Evolutionary conservation across 2,888 invertebrate genomes (phyloP), one percentile per base, ranked within the genome.

Genomic region (Adela reaumurella): DNA sequence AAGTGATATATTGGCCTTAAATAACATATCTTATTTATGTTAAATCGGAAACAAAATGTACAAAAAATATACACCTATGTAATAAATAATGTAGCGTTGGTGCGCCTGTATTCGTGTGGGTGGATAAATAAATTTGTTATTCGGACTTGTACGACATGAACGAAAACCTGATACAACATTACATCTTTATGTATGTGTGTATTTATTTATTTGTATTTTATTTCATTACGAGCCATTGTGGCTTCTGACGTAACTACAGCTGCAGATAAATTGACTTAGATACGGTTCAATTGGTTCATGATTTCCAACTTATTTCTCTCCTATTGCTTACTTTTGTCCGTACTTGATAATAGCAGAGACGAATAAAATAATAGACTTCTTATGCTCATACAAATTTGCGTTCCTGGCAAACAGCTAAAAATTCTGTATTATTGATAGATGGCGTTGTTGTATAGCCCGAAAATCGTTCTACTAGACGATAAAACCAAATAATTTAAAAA

Each of bases 1-100:
- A 74, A 68, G 78, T 78, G 77, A 78, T 74, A 76, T 78, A 78
- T 74, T 72, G 68, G 67, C 72, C 73, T 74, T 74, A 77, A 78
- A 77, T 77, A 79, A 78, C 78, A 78, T 78, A 77, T 80, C 79
- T 80, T 79, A 80, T 80, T 80, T 78, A 79, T 78, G 78, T 77
- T 74, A 77, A 74, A 77, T 78, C 71, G 67, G 69, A 73, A 76
- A 76, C 70, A 74, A 77, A 79, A 74, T 68, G 72, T 68, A 74
- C 67, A 74, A 78, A 77, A 78, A 70, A 62, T 59, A n/a, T n/a
- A n/a, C n/a, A n/a, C n/a, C n/a, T 63, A 45, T 71, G 71, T 70
- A 71, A 71, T 74, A 74, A 74, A 74, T 74, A 74, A 76, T 73
- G 67, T 68, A 61, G 60, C 55, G 57, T 45, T 17, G n/a, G 48